Evolutionary conservation across 2,113 vertebrate species (phyloP).

Genomic region (Sprattus sprattus): DNA sequence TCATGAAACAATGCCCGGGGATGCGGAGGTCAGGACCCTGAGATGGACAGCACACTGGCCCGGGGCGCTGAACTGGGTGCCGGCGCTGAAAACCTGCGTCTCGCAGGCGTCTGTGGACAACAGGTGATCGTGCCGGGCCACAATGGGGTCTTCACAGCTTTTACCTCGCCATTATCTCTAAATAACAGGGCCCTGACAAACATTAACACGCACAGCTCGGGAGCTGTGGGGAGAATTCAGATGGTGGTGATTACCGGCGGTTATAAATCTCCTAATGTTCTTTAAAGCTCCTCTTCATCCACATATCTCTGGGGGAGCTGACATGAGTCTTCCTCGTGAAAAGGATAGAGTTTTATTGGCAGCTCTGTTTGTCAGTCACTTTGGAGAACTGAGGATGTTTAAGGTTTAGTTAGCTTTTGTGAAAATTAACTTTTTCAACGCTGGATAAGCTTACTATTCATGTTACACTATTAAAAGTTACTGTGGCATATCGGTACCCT

Average conservation of each 20-base stretch:
- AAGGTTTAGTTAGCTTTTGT: not conserved
- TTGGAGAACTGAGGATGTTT: not conserved
- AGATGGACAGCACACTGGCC: slow-evolving; percentile 18
- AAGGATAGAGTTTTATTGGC: too few species aligned
- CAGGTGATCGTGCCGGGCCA: slow-evolving; percentile 28
- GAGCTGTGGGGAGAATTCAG: not conserved
- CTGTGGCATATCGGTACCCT: not conserved
- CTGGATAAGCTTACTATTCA: too few species aligned
- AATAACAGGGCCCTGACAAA: not conserved
- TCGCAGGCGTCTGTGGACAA: slow-evolving; percentile 28
- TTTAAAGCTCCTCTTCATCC: not conserved
- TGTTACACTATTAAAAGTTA: not conserved
- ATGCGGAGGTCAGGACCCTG: not conserved
- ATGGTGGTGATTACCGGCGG: not conserved
- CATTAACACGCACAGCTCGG: not conserved
- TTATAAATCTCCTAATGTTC: slow-evolving; percentile 1
- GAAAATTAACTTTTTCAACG: not conserved
- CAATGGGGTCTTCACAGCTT: slow-evolving; percentile 2
- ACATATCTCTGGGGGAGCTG: not conserved
- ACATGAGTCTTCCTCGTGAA: too few species aligned
- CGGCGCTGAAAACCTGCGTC: not conserved
- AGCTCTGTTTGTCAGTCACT: not conserved
- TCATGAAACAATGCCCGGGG: not conserved
- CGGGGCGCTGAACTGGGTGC: slow-evolving; percentile 23
- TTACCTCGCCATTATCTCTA: not conserved